A percentile compares a stretch with the other conserved stretches of the same genome.
Evolutionary conservation across 2,113 vertebrate species (phyloP).

Genomic region (Psilopogon haemacephalus): DNA sequence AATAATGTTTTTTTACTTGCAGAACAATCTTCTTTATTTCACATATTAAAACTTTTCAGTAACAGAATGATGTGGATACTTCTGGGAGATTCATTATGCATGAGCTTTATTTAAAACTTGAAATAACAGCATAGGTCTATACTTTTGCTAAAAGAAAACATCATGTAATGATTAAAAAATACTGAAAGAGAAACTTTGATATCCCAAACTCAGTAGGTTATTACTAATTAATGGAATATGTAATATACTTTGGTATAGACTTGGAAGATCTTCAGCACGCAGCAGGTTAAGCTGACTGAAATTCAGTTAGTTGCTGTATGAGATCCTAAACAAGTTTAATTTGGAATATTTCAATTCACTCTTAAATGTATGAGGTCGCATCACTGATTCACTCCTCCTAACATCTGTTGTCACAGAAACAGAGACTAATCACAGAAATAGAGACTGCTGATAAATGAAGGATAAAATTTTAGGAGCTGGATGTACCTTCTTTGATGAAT

Average conservation of each 20-base stretch:
- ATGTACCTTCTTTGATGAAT: background rate
- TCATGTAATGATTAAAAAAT: background rate
- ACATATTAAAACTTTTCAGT: background rate
- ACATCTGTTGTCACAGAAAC: constrained; percentile 37
- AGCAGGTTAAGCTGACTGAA: background rate
- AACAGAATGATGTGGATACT: background rate
- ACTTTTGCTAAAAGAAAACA: background rate
- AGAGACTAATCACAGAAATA: constrained; percentile 20
- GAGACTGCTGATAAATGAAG: background rate
- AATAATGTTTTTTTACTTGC: background rate
- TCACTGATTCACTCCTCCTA: background rate
- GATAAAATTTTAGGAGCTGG: background rate
- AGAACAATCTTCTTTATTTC: background rate
- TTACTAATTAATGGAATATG: background rate
- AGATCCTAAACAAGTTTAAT: background rate
- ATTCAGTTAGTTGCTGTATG: background rate
- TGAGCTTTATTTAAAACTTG: background rate
- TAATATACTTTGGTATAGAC: background rate
- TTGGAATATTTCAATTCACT: background rate
- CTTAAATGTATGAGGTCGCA: background rate
- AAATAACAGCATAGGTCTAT: background rate
- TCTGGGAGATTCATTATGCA: background rate
- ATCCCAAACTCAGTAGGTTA: background rate
- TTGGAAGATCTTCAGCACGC: background rate
- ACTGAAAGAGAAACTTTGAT: background rate